Percentiles rank a stretch among this genome's conserved stretches.
phyloP scores from a whole-genome alignment of 2,888 invertebrate species.

The Amiota minor region DNA sequence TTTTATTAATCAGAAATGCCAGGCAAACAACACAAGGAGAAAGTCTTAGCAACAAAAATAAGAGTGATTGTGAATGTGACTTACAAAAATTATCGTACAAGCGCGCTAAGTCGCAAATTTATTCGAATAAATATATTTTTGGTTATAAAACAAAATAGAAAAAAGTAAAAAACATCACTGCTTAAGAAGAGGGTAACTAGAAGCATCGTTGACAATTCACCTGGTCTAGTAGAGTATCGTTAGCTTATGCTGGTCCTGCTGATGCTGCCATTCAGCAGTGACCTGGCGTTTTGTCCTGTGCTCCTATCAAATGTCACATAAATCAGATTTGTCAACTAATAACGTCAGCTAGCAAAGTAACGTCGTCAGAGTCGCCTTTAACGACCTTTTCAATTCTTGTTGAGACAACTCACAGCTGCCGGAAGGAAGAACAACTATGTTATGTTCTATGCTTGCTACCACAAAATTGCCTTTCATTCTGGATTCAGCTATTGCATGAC shows the following conservation, averaged over 20 bases:
- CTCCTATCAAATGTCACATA: conserved; percentile 66
- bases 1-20: conserved; percentile 25
- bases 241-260: neutral
- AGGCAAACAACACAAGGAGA: neutral
- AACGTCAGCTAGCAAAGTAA: conserved; percentile 43
- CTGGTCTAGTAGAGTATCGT: conserved; percentile 23
- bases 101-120: conserved; percentile 49
- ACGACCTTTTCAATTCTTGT: neutral
- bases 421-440: too few species aligned
- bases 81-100: conserved; percentile 59
- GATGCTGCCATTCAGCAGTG: conserved; percentile 23
- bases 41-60: neutral
- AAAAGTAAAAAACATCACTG: conserved; percentile 47
- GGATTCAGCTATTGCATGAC: too few species aligned
- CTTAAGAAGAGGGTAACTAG: conserved; percentile 25
- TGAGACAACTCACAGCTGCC: too few species aligned
- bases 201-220: neutral
- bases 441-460: too few species aligned
- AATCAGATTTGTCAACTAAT: conserved; percentile 65
- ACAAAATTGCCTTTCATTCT: neutral
- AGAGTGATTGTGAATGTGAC: neutral
- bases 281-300: conserved; percentile 19
- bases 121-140: conserved; percentile 47
- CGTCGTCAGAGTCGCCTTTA: neutral
- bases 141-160: neutral